Evolutionary conservation across 1,140 invertebrate species (phyloP).

Genomic region (Littorina saxatilis): DNA sequence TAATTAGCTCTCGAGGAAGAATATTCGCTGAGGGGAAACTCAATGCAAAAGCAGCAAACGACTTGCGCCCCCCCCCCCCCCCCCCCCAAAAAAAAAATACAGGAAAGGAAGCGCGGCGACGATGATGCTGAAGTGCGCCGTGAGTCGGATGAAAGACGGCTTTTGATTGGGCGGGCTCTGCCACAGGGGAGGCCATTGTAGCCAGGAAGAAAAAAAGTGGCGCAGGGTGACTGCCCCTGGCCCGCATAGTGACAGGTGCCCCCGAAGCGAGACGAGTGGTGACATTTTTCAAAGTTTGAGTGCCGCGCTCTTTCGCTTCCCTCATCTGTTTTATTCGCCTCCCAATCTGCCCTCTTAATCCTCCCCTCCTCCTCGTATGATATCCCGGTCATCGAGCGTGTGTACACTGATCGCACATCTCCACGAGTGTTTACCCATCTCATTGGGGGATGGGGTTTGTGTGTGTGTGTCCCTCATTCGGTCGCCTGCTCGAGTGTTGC

Average conservation of each 20-base stretch:
- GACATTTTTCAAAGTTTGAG: conserved; percentile 7
- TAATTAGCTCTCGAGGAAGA: conserved; percentile 34
- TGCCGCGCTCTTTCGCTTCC: conserved; percentile 2
- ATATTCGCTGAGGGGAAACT: conserved; percentile 3
- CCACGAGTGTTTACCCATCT: too few species aligned
- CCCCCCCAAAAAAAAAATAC: too few species aligned
- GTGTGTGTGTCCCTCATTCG: conserved; percentile 1
- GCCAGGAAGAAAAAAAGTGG: conserved; percentile 1
- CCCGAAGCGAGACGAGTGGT: conserved; percentile 1
- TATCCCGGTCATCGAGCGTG: too few species aligned
- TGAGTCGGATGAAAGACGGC: background rate
- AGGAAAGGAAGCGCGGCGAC: background rate
- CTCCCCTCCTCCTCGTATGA: background rate
- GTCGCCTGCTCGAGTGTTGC: background rate
- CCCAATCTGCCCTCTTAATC: background rate
- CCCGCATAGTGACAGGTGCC: conserved; percentile 29
- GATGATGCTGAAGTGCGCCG: background rate
- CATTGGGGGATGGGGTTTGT: too few species aligned
- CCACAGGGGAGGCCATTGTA: conserved; percentile 18
- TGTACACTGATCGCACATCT: too few species aligned
- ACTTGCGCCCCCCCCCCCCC: background rate
- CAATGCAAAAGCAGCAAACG: background rate
- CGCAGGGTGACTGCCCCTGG: conserved; percentile 15
- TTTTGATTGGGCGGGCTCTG: conserved; percentile 1
- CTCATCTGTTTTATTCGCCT: conserved; percentile 17